phyloP scores from a whole-genome alignment of 2,113 vertebrate species.

The Otolemur garnettii region DNA sequence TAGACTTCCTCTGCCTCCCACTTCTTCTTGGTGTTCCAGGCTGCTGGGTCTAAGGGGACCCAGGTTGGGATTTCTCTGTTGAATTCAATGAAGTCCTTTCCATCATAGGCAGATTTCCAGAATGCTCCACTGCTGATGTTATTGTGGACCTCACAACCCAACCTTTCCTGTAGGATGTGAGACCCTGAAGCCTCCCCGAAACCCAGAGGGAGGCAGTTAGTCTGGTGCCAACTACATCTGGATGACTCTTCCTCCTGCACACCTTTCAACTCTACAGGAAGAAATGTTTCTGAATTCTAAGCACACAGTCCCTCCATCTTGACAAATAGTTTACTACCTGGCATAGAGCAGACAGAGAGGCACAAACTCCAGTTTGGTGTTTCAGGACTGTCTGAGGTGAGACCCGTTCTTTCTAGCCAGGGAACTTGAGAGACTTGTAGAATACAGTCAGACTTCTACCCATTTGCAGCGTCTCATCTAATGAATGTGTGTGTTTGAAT shows the following conservation, averaged over 20 bases:
- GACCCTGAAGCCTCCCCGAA: constrained; percentile 23
- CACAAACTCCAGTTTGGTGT: not conserved
- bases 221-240: not conserved
- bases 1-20: constrained; percentile 69
- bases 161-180: constrained; percentile 65
- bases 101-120: constrained; percentile 59
- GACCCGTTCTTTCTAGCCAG: not conserved
- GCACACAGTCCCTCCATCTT: not conserved
- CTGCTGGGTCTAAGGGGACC: constrained; percentile 59
- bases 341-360: not conserved
- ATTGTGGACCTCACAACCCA: constrained; percentile 42
- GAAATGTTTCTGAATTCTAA: not conserved
- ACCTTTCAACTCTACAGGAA: not conserved
- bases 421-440: not conserved
- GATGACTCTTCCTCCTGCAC: not conserved
- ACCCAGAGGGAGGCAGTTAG: not conserved
- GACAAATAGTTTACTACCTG: not conserved
- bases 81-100: constrained; percentile 69
- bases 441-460: not conserved
- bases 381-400: not conserved
- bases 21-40: constrained; percentile 50
- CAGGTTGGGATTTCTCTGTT: constrained; percentile 70
- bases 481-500: not conserved
- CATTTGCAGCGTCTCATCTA: not conserved
- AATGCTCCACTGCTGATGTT: not conserved